Conservation (phyloP, 2,797 vertebrate genomes). For the Enteromius anoplus region DNA sequence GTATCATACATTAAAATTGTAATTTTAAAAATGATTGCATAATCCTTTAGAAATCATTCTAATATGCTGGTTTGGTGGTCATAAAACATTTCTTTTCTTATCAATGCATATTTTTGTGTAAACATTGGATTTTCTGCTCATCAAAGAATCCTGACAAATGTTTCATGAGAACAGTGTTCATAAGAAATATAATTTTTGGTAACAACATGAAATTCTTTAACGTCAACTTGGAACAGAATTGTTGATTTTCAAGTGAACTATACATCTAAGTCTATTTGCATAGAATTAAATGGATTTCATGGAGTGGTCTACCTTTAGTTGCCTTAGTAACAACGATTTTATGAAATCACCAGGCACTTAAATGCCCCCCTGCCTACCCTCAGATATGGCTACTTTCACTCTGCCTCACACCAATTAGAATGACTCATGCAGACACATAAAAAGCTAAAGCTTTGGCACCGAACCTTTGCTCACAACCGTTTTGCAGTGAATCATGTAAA, state of each 20-base stretch:
- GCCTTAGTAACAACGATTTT: slow-evolving; percentile 46
- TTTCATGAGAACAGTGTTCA: background rate
- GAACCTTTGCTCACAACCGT: slow-evolving; percentile 28
- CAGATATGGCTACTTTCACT: slow-evolving; percentile 41
- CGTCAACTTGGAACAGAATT: background rate
- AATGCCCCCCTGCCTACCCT: slow-evolving; percentile 36
- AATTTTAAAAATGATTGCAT: background rate
- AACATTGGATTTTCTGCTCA: background rate
- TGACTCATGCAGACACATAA: slow-evolving; percentile 48
- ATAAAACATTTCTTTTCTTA: background rate
- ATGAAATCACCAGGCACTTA: slow-evolving; percentile 36
- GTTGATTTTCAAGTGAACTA: background rate
- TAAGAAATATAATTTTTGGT: background rate
- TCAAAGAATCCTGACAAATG: background rate
- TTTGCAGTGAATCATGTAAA: slow-evolving; percentile 47
- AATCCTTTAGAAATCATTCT: background rate
- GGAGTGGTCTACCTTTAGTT: slow-evolving; percentile 35
- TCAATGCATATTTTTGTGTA: background rate
- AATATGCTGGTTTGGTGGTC: background rate
- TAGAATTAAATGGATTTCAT: slow-evolving; percentile 15
- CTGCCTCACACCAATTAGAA: slow-evolving; percentile 48
- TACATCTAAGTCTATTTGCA: slow-evolving; percentile 6
- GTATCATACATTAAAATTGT: background rate
- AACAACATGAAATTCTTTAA: background rate
- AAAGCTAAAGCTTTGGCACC: slow-evolving; percentile 2